These are phyloP conservation scores for Digitonthophagus gazella DNA, from an alignment of 2,888 invertebrate genomes.

Conservation along the genomic window DNA sequence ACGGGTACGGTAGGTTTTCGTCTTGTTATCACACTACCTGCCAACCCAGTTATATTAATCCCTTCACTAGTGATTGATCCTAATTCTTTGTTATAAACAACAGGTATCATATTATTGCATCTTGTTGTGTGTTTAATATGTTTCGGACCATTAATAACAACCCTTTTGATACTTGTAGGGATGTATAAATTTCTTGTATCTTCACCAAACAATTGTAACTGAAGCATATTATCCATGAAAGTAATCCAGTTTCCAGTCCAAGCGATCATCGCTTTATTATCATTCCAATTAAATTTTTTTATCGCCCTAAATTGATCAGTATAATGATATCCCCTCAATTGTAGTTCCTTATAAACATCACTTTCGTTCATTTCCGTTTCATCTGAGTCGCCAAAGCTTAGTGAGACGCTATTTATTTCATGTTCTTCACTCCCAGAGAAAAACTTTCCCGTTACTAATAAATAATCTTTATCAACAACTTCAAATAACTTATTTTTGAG, in stretches of 20 bases:
- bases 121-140: constrained; percentile 29
- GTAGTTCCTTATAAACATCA: constrained; percentile 67
- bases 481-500: constrained; percentile 40
- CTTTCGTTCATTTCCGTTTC: constrained; percentile 45
- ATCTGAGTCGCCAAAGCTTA: neutral
- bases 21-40: constrained; percentile 72
- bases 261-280: constrained; percentile 54
- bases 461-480: constrained; percentile 61
- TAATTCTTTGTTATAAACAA: constrained; percentile 50
- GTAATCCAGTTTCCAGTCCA: constrained; percentile 87
- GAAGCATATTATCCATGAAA: constrained; percentile 85
- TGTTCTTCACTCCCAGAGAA: constrained; percentile 48
- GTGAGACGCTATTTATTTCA: neutral
- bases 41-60: constrained; percentile 73
- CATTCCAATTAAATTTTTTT: constrained; percentile 33
- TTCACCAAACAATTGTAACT: constrained; percentile 68
- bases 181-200: constrained; percentile 68
- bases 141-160: constrained; percentile 28
- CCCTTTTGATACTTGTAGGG: constrained; percentile 53
- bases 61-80: constrained; percentile 62
- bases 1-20: constrained; percentile 70
- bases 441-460: constrained; percentile 67
- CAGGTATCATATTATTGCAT: constrained; percentile 37
- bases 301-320: constrained; percentile 35
- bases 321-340: constrained; percentile 63